Base-by-base conservation (phyloP, 2,888 invertebrate species). In the Eulithis prunata region DNA sequence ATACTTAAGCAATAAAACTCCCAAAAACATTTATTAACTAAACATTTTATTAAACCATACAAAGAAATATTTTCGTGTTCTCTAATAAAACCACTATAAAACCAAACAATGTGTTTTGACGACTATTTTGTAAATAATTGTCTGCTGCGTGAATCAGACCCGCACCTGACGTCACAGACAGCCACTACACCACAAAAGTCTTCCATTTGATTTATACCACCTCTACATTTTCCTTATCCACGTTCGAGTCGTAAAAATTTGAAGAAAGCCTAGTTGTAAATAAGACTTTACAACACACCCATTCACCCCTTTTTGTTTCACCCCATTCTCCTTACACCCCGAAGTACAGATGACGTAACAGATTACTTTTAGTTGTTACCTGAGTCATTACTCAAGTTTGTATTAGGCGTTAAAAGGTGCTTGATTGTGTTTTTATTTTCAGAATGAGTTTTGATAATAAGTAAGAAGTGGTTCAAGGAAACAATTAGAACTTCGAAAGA, bases 241-340 rank as follows among this genome's bases (percentile, higher is more conserved):
- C 38, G 38, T 57, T 52, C 28, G 12, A 41, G 58, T 58, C 66
- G 51, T 66, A 66, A 66, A 62, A 62, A 55, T 62, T 62, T 58
- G 49, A 55, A 66, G 55, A 58, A 51, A 47, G 43, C 62, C 47
- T 51, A 51, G 53, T 38, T 66, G 54, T 66, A 66, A 66, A 66
- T 58, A 66, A 62, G 62, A 51, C 62, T 66, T 66, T 66, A 41
- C 62, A 62, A 13, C 57, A 32, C 54, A 51, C 62, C 55, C 12
- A 55, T 45, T 1, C 41, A 45, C 60, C 57, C 12, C 51, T 45
- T 11, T 6, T 41, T 8, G 8, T 5, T 41, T n/a, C 46, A 47
- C 52, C 60, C 56, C 28, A 13, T 12, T 41, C 46, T 46, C 60
- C 56, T 13, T 3, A 28, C 43, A 62, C 63, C 58, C 53, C 63